Evolutionary conservation across 2,113 vertebrate species (phyloP), one percentile per base, ranked within the genome.

Genomic region (Crotophaga sulcirostris): DNA sequence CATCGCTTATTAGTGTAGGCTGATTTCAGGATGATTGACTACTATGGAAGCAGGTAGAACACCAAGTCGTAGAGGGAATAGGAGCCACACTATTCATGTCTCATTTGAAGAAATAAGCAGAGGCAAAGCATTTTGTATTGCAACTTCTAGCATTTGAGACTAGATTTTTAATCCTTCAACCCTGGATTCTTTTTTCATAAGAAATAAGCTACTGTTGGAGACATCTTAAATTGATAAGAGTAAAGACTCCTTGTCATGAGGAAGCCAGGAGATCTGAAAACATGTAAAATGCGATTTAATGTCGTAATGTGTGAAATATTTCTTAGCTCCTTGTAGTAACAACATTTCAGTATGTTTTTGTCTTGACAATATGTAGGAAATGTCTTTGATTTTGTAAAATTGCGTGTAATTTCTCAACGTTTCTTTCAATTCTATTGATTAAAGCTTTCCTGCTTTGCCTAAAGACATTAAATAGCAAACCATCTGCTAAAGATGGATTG

Each of bases 361-460:
- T 97, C 90, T 95, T 91, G 89, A 97, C 86, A 96, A 83, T 94
- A 79, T 72, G 36, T 94, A 95, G 96, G 93, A 97, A 97, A 97
- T 89, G 73, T 58, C 86, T 97, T 98, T 97, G 94, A 97, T 96
- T 96, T 97, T 47, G 15, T 93, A 84, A 97, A 94, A 77, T 62
- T 92, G 72, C 34, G 10, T 87, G 81, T 94, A 95, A 97, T 97
- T 97, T 97, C 90, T 97, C 86, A 88, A 70, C 89, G 83, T 96
- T 97, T 95, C 87, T 96, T 97, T 97, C 96, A 93, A 26, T 69
- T 96, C 87, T 95, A 93, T 98, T 96, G 98, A 98, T 98, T 97
- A 98, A 97, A 97, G 97, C 92, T 96, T 97, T 97, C 97, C 87
- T 97, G 77, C 83, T 86, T 97, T 87, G 70, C 88, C 94, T 96